These are phyloP conservation scores for Tubulanus polymorphus DNA, from an alignment of 2,888 invertebrate genomes.

Conservation along the genomic window DNA sequence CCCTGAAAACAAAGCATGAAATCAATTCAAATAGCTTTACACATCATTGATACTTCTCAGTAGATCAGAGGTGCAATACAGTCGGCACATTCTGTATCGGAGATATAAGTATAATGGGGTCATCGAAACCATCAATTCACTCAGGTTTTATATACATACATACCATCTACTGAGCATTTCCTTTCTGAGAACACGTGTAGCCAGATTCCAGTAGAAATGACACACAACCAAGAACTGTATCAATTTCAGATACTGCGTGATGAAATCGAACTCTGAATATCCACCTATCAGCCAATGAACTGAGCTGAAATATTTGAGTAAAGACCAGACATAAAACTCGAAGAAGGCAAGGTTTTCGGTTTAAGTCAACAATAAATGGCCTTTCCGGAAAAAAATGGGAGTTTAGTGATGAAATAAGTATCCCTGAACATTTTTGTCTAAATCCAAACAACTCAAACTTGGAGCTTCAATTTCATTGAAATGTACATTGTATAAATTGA, in stretches of 20 bases:
- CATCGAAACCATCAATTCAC: too few species aligned
- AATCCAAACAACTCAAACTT: too few species aligned
- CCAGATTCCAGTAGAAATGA: slow-evolving; percentile 58
- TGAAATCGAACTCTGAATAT: slow-evolving; percentile 56
- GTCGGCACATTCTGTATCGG: background rate
- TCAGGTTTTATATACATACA: slow-evolving; percentile 7
- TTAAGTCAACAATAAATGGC: background rate
- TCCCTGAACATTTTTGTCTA: too few species aligned
- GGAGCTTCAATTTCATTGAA: too few species aligned
- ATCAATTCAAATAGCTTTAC: too few species aligned
- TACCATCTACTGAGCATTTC: slow-evolving; percentile 47
- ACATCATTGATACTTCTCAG: background rate
- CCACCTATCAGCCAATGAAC: slow-evolving; percentile 55
- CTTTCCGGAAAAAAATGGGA: background rate
- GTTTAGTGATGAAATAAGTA: too few species aligned
- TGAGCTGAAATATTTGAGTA: slow-evolving; percentile 45
- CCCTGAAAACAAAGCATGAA: too few species aligned
- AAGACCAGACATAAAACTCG: too few species aligned
- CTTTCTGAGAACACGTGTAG: slow-evolving; percentile 55
- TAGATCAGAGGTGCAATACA: background rate
- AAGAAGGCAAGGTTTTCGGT: background rate
- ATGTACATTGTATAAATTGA: too few species aligned
- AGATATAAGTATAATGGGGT: background rate
- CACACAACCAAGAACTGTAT: slow-evolving; percentile 57
- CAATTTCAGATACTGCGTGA: slow-evolving; percentile 56